These are phyloP conservation scores for Subacronicta megacephala DNA, from an alignment of 2,888 invertebrate genomes.

Conservation along the genomic window DNA sequence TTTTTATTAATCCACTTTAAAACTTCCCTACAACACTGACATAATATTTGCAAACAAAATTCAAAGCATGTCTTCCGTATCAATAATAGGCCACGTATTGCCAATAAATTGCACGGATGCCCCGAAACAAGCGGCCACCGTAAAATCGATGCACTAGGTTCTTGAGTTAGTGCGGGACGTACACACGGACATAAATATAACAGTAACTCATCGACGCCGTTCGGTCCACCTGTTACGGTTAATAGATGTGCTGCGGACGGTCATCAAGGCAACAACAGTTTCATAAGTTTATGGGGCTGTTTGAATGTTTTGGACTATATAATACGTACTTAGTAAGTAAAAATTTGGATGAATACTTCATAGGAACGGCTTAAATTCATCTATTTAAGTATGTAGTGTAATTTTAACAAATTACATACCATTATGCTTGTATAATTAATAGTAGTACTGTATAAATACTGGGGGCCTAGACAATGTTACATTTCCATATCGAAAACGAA, in stretches of 20 bases:
- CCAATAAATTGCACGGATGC: slow-evolving; percentile 54
- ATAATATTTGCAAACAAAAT: slow-evolving; percentile 44
- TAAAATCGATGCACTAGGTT: slow-evolving; percentile 62
- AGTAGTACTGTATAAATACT: no score
- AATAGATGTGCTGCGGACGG: slow-evolving; percentile 76
- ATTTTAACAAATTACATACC: no score
- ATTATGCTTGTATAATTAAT: no score
- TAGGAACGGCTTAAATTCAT: no score
- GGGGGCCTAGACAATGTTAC: no score
- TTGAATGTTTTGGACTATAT: slow-evolving; percentile 17
- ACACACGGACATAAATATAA: slow-evolving; percentile 79
- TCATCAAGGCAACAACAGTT: slow-evolving; percentile 40
- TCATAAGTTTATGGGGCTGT: slow-evolving; percentile 41
- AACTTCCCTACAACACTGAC: not conserved
- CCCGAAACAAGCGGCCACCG: slow-evolving; percentile 58
- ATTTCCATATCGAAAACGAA: no score
- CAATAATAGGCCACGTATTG: slow-evolving; percentile 56
- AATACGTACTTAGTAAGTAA: no score
- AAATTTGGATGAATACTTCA: no score
- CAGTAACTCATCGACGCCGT: slow-evolving; percentile 81
- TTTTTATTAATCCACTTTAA: not conserved
- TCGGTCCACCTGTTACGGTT: slow-evolving; percentile 81
- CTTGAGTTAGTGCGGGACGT: slow-evolving; percentile 66
- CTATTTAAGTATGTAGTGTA: no score
- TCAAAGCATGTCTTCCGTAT: slow-evolving; percentile 50